Conservation (phyloP, 2,113 vertebrate genomes). For the Suncus etruscus region DNA sequence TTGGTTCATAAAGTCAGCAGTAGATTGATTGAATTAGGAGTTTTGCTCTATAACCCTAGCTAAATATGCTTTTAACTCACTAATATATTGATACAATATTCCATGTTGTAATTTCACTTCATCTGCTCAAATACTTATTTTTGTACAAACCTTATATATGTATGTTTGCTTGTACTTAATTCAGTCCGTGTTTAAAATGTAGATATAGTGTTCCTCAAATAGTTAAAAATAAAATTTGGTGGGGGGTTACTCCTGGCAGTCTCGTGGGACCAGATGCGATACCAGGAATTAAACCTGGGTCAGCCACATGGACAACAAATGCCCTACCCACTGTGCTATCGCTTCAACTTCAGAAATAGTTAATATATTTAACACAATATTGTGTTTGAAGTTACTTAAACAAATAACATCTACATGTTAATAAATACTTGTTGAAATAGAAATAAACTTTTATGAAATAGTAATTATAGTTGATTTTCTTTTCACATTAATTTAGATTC, state of each 20-base stretch:
- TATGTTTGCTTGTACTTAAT: constrained; percentile 54
- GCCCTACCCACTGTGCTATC: no score
- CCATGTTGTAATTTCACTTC: constrained; percentile 36
- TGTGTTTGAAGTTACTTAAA: no score
- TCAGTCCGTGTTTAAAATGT: constrained; percentile 53
- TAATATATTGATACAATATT: constrained; percentile 79
- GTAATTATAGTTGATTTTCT: constrained; percentile 58
- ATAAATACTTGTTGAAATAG: no score
- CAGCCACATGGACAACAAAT: no score
- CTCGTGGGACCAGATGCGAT: no score
- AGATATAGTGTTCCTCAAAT: not conserved
- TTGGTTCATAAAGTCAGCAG: not conserved
- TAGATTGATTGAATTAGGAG: constrained; percentile 51
- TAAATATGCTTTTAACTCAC: constrained; percentile 75
- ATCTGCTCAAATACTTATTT: constrained; percentile 51
- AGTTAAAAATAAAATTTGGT: no score
- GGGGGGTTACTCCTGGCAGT: no score
- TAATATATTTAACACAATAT: no score
- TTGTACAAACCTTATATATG: constrained; percentile 37
- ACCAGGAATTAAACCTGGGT: no score
- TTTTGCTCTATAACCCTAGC: constrained; percentile 70
- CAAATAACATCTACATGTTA: not conserved
- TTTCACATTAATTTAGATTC: constrained; percentile 89
- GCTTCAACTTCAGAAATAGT: no score
- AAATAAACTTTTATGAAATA: constrained; percentile 3